Percentiles rank a stretch among this genome's conserved stretches.
Conservation (phyloP, 2,888 invertebrate genomes). For the Ophioninae sp. region DNA sequence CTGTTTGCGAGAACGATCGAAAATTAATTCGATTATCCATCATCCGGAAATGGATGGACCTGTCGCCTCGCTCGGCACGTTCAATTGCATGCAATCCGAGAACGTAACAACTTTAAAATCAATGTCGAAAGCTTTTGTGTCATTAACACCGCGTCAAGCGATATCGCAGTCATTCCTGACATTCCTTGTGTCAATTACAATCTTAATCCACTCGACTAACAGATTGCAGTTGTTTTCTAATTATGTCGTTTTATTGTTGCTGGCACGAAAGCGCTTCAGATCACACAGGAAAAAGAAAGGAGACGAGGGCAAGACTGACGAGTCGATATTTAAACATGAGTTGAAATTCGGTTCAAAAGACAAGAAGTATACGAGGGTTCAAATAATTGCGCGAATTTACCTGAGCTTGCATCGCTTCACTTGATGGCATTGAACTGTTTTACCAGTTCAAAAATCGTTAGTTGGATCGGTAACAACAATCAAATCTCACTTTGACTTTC, state of each 20-base stretch:
- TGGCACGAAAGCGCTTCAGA: conserved; percentile 37
- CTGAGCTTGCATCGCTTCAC: not conserved
- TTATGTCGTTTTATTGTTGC: conserved; percentile 31
- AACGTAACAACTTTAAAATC: conserved; percentile 11
- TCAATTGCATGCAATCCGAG: conserved; percentile 66
- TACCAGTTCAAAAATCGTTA: conserved; percentile 22
- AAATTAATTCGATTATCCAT: not conserved
- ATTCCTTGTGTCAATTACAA: conserved; percentile 23
- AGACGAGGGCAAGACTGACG: not conserved
- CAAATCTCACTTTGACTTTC: not conserved
- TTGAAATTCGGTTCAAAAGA: not conserved
- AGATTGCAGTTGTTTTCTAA: conserved; percentile 24
- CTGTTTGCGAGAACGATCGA: not conserved
- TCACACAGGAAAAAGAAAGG: conserved; percentile 39
- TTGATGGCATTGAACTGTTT: conserved; percentile 30
- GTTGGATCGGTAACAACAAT: conserved; percentile 48
- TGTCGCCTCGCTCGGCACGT: conserved; percentile 66
- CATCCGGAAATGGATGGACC: conserved; percentile 12
- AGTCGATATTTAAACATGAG: not conserved
- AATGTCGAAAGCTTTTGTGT: conserved; percentile 52
- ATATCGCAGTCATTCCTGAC: not conserved
- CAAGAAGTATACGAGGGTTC: not conserved
- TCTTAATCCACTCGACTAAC: conserved; percentile 52
- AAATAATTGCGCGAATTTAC: not conserved
- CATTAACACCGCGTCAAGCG: conserved; percentile 29